Conservation (phyloP, 2,113 vertebrate species). For the Petromus typicus region DNA sequence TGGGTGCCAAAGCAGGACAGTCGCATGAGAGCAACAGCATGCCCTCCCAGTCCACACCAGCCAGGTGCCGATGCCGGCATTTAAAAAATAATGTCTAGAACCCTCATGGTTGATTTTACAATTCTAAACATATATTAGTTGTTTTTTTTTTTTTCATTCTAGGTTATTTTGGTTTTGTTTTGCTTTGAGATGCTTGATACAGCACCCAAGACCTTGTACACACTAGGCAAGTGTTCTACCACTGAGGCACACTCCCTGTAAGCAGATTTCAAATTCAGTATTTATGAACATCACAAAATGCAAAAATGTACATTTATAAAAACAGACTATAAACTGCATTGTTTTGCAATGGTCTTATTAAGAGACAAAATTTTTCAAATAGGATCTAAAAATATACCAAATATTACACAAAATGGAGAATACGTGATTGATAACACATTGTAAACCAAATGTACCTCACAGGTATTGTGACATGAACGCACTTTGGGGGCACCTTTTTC, state of each 20-base stretch:
- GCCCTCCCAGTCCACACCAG: background rate
- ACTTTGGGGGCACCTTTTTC: no score
- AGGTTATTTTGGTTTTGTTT: background rate
- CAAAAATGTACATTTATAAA: background rate
- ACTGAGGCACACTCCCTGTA: background rate
- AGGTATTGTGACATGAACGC: no score
- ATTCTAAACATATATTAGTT: background rate
- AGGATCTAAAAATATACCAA: background rate
- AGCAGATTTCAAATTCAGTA: background rate
- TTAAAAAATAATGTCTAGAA: background rate
- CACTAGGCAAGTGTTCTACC: background rate
- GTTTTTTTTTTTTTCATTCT: background rate
- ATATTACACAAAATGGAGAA: background rate
- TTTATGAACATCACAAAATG: background rate
- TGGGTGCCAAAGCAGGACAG: background rate
- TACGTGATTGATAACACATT: background rate
- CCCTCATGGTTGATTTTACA: background rate
- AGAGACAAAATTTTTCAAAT: background rate
- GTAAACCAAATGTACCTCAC: background rate
- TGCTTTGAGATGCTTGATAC: background rate
- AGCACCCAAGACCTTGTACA: background rate
- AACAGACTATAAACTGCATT: background rate
- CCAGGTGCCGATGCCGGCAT: background rate
- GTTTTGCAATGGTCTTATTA: background rate
- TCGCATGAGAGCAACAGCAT: background rate